Conservation (phyloP, 2,797 vertebrate genomes). For the Urophycis tenuis region DNA sequence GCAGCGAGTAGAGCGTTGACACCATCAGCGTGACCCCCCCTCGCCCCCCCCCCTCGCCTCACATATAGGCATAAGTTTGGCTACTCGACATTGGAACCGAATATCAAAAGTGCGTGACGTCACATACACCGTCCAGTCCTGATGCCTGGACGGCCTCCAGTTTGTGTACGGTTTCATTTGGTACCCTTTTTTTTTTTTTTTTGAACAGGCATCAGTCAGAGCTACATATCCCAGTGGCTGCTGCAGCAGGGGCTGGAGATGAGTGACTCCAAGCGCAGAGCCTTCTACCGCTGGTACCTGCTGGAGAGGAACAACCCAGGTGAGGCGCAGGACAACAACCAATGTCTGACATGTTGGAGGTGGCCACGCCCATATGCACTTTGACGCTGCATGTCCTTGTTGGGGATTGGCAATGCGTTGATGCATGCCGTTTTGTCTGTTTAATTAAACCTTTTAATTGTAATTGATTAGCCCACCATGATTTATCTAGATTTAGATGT, state of each 20-base stretch:
- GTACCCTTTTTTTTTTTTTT: no score
- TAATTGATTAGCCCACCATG: background rate
- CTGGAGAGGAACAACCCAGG: constrained; percentile 79
- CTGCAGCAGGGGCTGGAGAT: constrained; percentile 80
- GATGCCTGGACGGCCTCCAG: background rate
- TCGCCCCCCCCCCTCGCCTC: background rate
- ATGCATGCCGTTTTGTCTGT: background rate
- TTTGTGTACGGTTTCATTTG: no score
- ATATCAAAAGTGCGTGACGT: background rate
- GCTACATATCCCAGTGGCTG: constrained; percentile 81
- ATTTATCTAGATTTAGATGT: background rate
- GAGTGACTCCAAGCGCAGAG: constrained; percentile 78
- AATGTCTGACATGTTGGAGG: background rate
- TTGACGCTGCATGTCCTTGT: background rate
- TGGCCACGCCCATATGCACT: background rate
- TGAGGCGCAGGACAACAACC: constrained; percentile 44
- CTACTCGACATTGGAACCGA: background rate
- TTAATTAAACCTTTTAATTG: background rate
- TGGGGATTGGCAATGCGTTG: background rate
- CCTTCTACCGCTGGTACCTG: constrained; percentile 82
- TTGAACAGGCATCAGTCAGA: constrained; percentile 78
- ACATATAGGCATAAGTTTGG: background rate
- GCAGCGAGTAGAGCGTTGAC: background rate
- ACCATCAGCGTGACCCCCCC: background rate
- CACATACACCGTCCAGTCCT: background rate